Base-by-base conservation (phyloP, 2,113 vertebrate genomes). In the Bombycilla garrulus region DNA sequence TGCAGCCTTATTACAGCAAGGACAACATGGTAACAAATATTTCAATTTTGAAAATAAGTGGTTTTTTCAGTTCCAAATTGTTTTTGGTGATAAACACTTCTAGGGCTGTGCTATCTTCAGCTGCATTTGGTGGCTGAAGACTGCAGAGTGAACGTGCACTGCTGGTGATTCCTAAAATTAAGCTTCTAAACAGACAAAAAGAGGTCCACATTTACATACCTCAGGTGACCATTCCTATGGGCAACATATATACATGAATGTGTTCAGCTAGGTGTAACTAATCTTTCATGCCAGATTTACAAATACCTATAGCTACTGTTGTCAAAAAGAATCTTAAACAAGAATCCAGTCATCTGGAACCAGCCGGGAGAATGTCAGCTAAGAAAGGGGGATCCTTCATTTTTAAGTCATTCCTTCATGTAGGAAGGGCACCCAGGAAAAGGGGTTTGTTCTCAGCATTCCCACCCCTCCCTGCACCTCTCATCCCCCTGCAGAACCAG, bases 391-490 rank as follows among this genome's bases (percentile, higher is more conserved):
- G 10, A 54, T 70, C 19, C 11, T 77, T 87, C 25, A 21, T 6
- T 1, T 33, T 4, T 10, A 44, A 77, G 26, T 62, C 19, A 21
- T 86, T 66, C 65, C 36, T 33, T 73, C 48, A 64, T 14, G 12
- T 15, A 47, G 48, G 36, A 94, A 81, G 19, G 12, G 6, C 19
- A 40, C 22, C 5, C 35, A 74, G 51, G 29, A 70, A 70, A 77
- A 69, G 10, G 19, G 10, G 3, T 89, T 66, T 78, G 15, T 73
- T 62, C 70, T 45, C 38, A 58, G 29, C 47, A 33, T 66, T 92
- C 29, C 44, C 25, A 51, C 20, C 5, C 1, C 3, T 50, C 12
- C 17, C 26, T 1, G 1, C 4, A 36, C 2, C 0, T 25, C 61
- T 60, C 35, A 78, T 12, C 3, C 6, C 15, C 12, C 48, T 44